These are phyloP conservation scores for Calameuta filiformis DNA, from an alignment of 2,888 invertebrate genomes.

Conservation along the genomic window DNA sequence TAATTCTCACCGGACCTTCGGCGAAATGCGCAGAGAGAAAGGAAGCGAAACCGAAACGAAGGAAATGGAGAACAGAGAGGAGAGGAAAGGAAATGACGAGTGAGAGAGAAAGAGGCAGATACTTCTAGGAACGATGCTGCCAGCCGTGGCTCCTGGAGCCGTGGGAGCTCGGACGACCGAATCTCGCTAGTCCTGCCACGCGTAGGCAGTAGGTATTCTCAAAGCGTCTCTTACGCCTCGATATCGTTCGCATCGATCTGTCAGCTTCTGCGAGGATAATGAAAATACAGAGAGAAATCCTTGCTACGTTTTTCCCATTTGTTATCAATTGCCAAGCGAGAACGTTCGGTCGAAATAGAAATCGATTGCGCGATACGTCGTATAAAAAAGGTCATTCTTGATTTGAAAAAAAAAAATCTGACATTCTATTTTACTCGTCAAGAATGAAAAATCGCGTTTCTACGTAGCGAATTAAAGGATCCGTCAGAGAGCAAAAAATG, in stretches of 20 bases:
- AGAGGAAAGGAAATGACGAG: neutral
- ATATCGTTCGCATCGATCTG: neutral
- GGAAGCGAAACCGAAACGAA: neutral
- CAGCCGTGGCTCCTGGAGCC: neutral
- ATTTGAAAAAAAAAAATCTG: neutral
- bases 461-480: neutral
- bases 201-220: neutral
- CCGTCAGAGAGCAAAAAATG: neutral
- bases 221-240: neutral
- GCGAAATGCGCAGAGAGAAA: neutral
- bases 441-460: neutral
- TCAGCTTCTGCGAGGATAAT: neutral
- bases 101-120: neutral
- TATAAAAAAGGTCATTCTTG: neutral
- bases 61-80: neutral
- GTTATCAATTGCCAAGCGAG: neutral
- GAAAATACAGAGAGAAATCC: neutral
- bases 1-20: constrained; percentile 40
- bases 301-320: neutral
- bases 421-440: neutral
- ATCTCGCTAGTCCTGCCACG: neutral
- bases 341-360: neutral
- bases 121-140: neutral
- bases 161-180: neutral
- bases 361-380: neutral